Evolutionary conservation across 53 echinoderm and acorn worm species (phyloP).

Genomic region (Zoroaster sp.): DNA sequence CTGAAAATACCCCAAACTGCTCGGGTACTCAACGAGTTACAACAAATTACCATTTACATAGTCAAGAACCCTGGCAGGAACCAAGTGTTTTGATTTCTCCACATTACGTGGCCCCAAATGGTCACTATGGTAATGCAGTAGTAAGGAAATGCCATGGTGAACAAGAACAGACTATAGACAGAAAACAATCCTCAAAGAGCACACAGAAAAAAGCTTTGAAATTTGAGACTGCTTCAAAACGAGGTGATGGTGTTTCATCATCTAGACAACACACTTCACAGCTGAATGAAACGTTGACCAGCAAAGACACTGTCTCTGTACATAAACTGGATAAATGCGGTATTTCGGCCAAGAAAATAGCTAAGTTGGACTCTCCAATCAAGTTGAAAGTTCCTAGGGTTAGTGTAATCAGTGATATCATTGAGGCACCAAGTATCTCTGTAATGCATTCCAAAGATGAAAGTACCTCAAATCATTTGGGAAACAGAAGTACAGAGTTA

Average conservation of each 20-base stretch:
- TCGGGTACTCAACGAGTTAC: not conserved
- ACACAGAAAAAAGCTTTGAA: not conserved
- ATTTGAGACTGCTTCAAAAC: not conserved
- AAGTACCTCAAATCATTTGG: not conserved
- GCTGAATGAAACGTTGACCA: not conserved
- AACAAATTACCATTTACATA: not conserved
- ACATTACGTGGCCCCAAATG: constrained; percentile 25
- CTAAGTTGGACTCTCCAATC: constrained; percentile 15
- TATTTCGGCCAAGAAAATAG: constrained; percentile 22
- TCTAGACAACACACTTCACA: not conserved
- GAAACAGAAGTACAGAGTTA: not conserved
- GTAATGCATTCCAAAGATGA: not conserved
- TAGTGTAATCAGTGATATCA: not conserved
- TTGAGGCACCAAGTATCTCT: not conserved
- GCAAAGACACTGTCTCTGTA: not conserved
- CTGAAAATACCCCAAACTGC: not conserved
- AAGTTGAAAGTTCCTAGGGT: not conserved
- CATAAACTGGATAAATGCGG: constrained; percentile 21
- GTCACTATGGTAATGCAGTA: constrained; percentile 42
- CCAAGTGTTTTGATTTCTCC: not conserved
- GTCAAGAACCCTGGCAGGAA: not conserved
- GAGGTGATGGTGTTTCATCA: not conserved
- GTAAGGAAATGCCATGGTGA: constrained; percentile 14
- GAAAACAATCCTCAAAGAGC: not conserved
- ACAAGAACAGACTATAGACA: not conserved